phyloP scores from a whole-genome alignment of 64 coral and sea anemone genomes.

The Anthopleura sola region DNA sequence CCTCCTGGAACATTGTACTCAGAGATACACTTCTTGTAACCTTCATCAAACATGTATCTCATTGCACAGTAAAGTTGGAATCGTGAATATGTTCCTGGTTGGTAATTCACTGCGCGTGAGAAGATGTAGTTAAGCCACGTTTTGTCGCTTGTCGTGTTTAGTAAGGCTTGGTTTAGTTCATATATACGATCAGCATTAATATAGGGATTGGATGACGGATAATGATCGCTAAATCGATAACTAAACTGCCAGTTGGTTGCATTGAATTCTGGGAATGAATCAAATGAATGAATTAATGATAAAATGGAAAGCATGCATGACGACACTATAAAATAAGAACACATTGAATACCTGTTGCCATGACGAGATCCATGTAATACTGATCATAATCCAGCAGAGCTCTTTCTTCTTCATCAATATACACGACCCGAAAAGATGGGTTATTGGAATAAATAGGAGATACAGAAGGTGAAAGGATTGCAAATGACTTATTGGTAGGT shows the following conservation, averaged over 20 bases:
- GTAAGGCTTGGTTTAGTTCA: slow-evolving; percentile 71
- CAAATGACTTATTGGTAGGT: slow-evolving; percentile 12
- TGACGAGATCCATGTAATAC: slow-evolving; percentile 77
- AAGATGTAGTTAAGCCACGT: slow-evolving; percentile 61
- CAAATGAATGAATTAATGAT: not conserved
- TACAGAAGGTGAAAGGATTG: slow-evolving; percentile 56
- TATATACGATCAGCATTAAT: slow-evolving; percentile 81
- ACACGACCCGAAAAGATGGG: slow-evolving; percentile 57
- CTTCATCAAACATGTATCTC: slow-evolving; percentile 53
- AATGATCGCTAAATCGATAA: slow-evolving; percentile 73
- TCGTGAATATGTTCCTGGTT: slow-evolving; percentile 56
- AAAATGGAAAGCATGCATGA: not conserved
- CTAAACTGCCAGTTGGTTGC: slow-evolving; percentile 56
- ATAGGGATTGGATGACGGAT: slow-evolving; percentile 53
- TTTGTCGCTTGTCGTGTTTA: slow-evolving; percentile 70
- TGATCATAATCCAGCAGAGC: slow-evolving; percentile 75
- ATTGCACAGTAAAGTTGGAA: slow-evolving; percentile 81
- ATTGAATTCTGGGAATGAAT: slow-evolving; percentile 47
- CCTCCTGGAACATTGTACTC: slow-evolving; percentile 87
- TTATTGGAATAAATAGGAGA: slow-evolving; percentile 71
- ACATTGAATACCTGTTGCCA: slow-evolving; percentile 64
- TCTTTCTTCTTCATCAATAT: slow-evolving; percentile 34
- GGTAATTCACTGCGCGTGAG: slow-evolving; percentile 74
- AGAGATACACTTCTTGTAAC: slow-evolving; percentile 54
- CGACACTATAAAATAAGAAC: no score